Evolutionary conservation across 2,113 vertebrate species (phyloP).

Genomic region (Uropsilus gracilis): DNA sequence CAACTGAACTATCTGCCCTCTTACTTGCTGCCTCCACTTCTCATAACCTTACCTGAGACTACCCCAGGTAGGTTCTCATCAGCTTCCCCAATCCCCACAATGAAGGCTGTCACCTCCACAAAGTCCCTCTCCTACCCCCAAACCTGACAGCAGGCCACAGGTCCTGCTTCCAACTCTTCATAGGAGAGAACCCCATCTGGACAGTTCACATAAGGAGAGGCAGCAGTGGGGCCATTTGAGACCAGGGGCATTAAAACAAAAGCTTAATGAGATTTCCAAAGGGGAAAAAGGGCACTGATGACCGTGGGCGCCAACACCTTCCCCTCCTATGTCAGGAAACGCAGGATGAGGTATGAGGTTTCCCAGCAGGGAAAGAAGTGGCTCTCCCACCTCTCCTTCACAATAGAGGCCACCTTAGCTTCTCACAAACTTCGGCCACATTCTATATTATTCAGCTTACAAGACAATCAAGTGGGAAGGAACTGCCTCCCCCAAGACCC

Average conservation of each 20-base stretch:
- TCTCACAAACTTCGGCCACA: constrained; percentile 64
- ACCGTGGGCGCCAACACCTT: neutral
- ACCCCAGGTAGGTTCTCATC: neutral
- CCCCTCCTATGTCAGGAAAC: constrained; percentile 65
- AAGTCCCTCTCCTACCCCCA: neutral
- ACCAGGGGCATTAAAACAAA: constrained; percentile 46
- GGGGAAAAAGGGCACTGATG: neutral
- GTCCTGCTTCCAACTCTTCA: neutral
- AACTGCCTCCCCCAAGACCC: constrained; percentile 67
- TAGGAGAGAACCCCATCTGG: neutral
- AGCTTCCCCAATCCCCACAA: neutral
- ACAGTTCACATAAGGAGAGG: neutral
- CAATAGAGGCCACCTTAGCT: constrained; percentile 73
- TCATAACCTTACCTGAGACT: neutral
- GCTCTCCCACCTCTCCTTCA: constrained; percentile 66
- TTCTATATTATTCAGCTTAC: constrained; percentile 64
- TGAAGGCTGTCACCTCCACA: neutral
- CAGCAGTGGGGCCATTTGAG: neutral
- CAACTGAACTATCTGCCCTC: neutral
- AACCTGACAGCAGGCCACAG: neutral
- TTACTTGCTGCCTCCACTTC: neutral
- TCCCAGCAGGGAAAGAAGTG: constrained; percentile 67
- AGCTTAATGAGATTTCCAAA: neutral
- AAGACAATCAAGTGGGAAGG: constrained; percentile 83
- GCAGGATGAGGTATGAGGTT: constrained; percentile 74